phyloP scores from a whole-genome alignment of 2,888 invertebrate species.

The Drosophila seclusa region DNA sequence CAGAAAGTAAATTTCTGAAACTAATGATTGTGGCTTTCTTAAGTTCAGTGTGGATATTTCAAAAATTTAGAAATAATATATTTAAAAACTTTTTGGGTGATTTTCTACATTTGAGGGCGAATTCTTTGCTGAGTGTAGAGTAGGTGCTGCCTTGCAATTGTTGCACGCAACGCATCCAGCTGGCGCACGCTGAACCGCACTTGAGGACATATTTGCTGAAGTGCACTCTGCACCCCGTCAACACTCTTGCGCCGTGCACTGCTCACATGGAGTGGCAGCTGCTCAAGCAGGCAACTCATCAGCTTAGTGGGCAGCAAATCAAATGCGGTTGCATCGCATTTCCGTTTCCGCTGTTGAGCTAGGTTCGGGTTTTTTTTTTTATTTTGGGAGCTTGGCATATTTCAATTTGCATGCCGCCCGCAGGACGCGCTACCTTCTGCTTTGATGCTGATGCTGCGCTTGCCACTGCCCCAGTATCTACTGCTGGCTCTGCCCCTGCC shows the following conservation, averaged over 20 bases:
- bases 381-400: conserved; percentile 51
- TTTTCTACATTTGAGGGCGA: not conserved
- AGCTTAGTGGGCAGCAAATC: conserved; percentile 61
- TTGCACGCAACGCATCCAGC: not conserved
- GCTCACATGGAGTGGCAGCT: not conserved
- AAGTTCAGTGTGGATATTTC: not conserved
- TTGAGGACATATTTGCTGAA: conserved; percentile 69
- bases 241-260: not conserved
- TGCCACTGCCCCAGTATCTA: not conserved
- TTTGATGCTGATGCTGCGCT: conserved; percentile 59
- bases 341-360: conserved; percentile 62
- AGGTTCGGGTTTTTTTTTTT: conserved; percentile 52
- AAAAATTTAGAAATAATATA: not conserved
- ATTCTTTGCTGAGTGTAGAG: not conserved
- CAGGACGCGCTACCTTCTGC: conserved; percentile 71
- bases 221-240: conserved; percentile 49
- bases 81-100: not conserved
- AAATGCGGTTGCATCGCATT: conserved; percentile 67
- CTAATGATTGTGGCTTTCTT: not conserved
- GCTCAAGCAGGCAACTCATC: conserved; percentile 22
- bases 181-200: conserved; percentile 41
- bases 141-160: not conserved
- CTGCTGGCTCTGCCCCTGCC: not conserved
- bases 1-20: not conserved
- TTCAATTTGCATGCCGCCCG: conserved; percentile 75